Evolutionary conservation across 2,888 invertebrate species (phyloP), one percentile per base, ranked within the genome.

Genomic region (Leptinotarsa peninsularis): DNA sequence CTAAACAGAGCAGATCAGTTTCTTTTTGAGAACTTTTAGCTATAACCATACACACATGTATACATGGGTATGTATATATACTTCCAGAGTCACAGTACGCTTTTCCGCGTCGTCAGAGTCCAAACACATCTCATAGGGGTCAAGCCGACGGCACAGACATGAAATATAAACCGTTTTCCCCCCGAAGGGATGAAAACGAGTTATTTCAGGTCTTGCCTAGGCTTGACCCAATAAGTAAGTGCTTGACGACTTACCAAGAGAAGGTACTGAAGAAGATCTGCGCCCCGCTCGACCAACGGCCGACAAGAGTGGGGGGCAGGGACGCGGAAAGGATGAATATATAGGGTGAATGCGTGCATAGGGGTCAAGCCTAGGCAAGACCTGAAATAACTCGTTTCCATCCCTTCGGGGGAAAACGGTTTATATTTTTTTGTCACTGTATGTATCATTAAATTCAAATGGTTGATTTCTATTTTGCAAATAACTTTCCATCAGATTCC

Each of bases 91-190:
- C 23, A 23, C 23, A 23, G 23, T 23, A 23, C 23, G 23, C 23
- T 23, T 23, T 23, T 23, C 4, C 23, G 23, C 23, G 23, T 23
- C 23, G 23, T 23, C 4, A 23, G 4, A 23, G 23, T 23, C 23
- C 23, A 23, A 23, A 23, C 23, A 23, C 74, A 58, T 76, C 76
- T 76, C 74, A 74, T 60, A 74, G 58, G 67, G 74, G 77, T 74
- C 77, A 77, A 23, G 23, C 23, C 23, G 23, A 23, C 23, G 23
- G 23, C 23, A 23, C 23, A 23, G 23, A 23, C 23, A 77, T 74
- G 72, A 76, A 76, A 73, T 73, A 15, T 23, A 13, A 7, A 23
- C 15, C 33, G 18, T 70, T 74, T 74, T 76, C 54, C 15, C 66
- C 70, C 72, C 71, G 50, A 43, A 72, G 66, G 66, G 56, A 27